These are phyloP conservation scores for Morone chrysops DNA, from an alignment of 2,113 vertebrate genomes.

Conservation along the genomic window DNA sequence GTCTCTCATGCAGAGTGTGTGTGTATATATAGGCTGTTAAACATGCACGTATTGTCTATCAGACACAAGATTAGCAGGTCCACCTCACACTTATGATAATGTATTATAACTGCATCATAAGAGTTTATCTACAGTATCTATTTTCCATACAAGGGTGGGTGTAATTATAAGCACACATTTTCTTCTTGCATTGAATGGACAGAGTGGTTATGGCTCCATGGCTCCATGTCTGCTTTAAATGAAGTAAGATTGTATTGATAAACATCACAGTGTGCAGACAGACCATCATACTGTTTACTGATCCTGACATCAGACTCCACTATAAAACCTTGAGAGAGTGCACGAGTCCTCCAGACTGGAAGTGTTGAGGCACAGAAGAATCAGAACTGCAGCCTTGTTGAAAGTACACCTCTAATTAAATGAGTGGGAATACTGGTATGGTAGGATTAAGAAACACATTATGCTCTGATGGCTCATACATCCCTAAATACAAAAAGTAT, in stretches of 20 bases:
- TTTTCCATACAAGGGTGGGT: not conserved
- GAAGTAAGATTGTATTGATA: not conserved
- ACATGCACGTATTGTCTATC: not conserved
- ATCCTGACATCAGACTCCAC: constrained; percentile 5
- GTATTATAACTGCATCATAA: not conserved
- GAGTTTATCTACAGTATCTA: not conserved
- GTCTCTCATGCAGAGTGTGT: not conserved
- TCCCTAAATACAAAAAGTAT: not conserved
- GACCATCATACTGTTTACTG: not conserved
- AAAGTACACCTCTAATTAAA: constrained; percentile 14
- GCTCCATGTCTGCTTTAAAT: not conserved
- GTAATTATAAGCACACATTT: constrained; percentile 9
- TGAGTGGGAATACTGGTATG: not conserved
- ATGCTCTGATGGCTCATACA: not conserved
- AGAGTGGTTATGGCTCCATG: not conserved
- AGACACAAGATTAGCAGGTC: not conserved
- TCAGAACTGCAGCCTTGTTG: not conserved
- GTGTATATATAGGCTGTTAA: not conserved
- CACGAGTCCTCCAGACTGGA: not conserved
- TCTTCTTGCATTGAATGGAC: not conserved
- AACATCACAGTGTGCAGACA: not conserved
- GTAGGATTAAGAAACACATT: constrained; percentile 7
- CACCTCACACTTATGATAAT: not conserved
- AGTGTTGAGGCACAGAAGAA: not conserved
- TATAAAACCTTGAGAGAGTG: not conserved